Base-by-base conservation (phyloP, 1,140 invertebrate species). In the Drosophila kurseongensis region DNA sequence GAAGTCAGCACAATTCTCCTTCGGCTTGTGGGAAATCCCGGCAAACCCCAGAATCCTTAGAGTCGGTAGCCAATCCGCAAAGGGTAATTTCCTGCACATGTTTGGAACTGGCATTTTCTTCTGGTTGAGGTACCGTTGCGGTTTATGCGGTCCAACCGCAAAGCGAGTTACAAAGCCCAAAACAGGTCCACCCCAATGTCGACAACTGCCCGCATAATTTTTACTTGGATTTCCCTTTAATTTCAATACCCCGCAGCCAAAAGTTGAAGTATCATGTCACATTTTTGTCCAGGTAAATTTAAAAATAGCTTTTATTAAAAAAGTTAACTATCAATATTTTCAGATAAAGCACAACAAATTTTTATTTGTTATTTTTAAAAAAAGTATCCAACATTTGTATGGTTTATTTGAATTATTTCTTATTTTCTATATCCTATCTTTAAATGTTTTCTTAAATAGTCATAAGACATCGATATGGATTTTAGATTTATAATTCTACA, bases 121-220 rank as follows among this genome's bases (percentile, higher is more conserved):
- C 73, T 75, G 60, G 73, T 58, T 66, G 71, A 76, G 56, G 62
- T 77, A 77, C 74, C 74, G 55, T 58, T 77, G 73, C 50, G 74
- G 74, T 77, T 77, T 41, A 41, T 68, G 74, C 44, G 74, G 74
- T 77, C 36, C 42, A 23, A 67, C 74, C 74, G 14, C 72, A 76
- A 59, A 76, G 72, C 54, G 72, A 76, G 74, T 59, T 76, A 54
- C 45, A 65, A 58, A 75, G 63, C 54, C 66, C 32, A 51, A 72
- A 75, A 45, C 69, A 57, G 36, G 35, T 44, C 71, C 66, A 27
- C 47, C 36, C 60, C 66, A 41, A 55, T 47, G 58, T 47, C 66
- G 42, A 68, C 62, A 55, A 18, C 42, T 32, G 69, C 73, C 73
- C 73, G 73, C 73, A 75, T 75, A 52, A 65, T 75, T 75, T 75